These are phyloP conservation scores for Xestoiulus laeticollis DNA, from an alignment of 2,888 invertebrate species.

Conservation along the genomic window DNA sequence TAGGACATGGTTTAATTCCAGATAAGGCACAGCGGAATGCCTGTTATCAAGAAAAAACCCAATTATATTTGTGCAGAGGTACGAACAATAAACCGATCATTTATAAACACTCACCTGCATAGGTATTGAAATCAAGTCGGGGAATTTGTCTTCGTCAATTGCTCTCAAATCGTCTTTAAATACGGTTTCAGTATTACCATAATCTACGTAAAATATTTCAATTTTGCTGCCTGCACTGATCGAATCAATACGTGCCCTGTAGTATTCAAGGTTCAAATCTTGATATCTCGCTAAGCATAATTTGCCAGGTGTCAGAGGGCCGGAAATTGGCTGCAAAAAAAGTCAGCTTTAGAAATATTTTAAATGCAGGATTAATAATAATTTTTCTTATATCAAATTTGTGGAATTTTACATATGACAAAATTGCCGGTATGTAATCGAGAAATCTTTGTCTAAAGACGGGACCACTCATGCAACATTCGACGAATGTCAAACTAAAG, in stretches of 20 bases:
- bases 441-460: too few species aligned
- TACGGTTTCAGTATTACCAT: conserved; percentile 70
- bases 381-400: neutral
- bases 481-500: too few species aligned
- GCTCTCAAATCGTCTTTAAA: conserved; percentile 52
- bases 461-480: too few species aligned
- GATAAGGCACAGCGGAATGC: conserved; percentile 78
- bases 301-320: conserved; percentile 36
- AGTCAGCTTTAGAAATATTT: neutral
- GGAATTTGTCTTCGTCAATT: conserved; percentile 60
- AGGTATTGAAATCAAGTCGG: conserved; percentile 47
- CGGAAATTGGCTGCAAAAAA: conserved; percentile 29
- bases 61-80: conserved; percentile 62
- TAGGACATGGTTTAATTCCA: conserved; percentile 74
- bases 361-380: neutral
- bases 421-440: too few species aligned
- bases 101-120: conserved; percentile 50
- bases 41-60: conserved; percentile 65
- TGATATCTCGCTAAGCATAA: neutral
- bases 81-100: neutral
- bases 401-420: too few species aligned
- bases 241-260: conserved; percentile 70
- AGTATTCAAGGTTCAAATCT: conserved; percentile 60
- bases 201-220: conserved; percentile 81
- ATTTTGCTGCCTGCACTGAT: conserved; percentile 61